A percentile compares a stretch with the other conserved stretches of the same genome.
Conservation (phyloP, 2,113 vertebrate genomes). For the Crotalus viridis region DNA sequence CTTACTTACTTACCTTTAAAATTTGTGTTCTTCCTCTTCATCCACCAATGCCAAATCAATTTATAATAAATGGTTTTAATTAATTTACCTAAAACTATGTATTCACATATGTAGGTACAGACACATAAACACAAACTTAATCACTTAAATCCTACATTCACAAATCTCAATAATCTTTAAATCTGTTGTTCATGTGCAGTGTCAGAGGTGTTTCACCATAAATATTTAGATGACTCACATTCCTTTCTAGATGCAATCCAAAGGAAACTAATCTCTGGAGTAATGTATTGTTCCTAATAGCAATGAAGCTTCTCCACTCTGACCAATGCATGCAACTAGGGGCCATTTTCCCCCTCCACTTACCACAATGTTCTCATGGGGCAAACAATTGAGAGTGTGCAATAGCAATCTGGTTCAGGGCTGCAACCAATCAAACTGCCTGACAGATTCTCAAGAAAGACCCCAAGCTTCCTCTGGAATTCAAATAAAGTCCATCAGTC, state of each 20-base stretch:
- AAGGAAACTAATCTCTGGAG: neutral
- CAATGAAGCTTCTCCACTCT: neutral
- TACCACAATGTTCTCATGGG: neutral
- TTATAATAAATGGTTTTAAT: neutral
- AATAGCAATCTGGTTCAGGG: neutral
- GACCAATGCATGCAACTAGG: neutral
- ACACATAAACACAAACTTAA: neutral
- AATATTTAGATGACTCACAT: neutral
- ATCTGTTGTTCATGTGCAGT: too few species aligned
- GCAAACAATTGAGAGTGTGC: neutral
- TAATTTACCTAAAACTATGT: neutral
- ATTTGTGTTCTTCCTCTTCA: neutral
- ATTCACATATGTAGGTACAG: neutral
- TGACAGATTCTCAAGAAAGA: neutral
- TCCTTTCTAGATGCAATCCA: neutral
- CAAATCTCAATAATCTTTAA: neutral
- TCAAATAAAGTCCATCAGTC: neutral
- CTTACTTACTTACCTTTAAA: neutral
- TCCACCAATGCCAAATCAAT: neutral
- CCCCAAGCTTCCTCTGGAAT: neutral
- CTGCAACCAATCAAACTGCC: neutral
- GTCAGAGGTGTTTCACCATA: neutral
- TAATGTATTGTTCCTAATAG: neutral
- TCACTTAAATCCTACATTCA: neutral
- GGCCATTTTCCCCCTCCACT: neutral